phyloP scores from a whole-genome alignment of 1,140 invertebrate species.

The Eumaeus atala region DNA sequence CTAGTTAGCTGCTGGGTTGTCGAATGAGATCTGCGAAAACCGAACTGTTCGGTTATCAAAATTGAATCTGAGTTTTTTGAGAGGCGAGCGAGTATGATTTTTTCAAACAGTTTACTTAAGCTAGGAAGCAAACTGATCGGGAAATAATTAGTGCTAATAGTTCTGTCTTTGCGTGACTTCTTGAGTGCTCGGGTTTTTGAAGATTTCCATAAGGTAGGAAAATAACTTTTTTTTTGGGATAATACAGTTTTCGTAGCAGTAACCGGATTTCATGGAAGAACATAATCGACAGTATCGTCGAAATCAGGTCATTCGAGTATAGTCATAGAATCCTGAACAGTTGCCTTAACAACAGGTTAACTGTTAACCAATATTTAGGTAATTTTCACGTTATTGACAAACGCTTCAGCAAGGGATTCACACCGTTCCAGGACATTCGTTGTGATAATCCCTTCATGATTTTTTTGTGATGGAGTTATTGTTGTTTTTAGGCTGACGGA shows the following conservation, averaged over 20 bases:
- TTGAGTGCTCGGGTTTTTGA: constrained; percentile 21
- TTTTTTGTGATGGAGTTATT: background rate
- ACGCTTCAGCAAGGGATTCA: background rate
- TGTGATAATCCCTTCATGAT: background rate
- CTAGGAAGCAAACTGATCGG: constrained; percentile 23
- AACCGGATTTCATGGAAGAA: background rate
- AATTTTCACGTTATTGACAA: background rate
- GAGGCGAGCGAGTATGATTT: constrained; percentile 14
- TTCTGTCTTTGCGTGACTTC: constrained; percentile 21
- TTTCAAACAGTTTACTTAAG: constrained; percentile 24
- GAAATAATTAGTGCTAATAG: constrained; percentile 10
- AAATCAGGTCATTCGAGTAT: background rate
- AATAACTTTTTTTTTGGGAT: constrained; percentile 7
- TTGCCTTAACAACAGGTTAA: background rate
- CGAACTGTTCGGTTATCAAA: constrained; percentile 19
- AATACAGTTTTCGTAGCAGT: background rate
- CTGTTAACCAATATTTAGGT: background rate
- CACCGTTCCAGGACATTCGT: background rate
- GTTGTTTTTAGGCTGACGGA: background rate
- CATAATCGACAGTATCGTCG: background rate
- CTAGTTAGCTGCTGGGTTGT: constrained; percentile 22
- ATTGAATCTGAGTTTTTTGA: background rate
- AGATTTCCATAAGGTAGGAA: constrained; percentile 16
- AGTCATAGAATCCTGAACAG: background rate
- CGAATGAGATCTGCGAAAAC: constrained; percentile 22